Evolutionary conservation across 1,140 invertebrate genomes (phyloP), one percentile per base, ranked within the genome.

Genomic region (Drosophila busckii): DNA sequence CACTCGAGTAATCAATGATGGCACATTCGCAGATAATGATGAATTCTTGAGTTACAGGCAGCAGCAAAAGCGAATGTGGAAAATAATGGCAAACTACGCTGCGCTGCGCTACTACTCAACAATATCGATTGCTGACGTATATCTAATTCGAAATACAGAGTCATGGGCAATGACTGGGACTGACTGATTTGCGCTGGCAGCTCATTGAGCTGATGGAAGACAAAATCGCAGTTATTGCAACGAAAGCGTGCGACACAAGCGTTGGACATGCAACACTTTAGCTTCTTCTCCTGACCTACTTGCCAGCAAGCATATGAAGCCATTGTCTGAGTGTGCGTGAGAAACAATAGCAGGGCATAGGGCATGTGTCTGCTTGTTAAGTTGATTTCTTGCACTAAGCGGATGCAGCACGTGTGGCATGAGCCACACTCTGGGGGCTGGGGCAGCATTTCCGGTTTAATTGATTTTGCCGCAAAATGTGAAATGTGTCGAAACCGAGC

Each of bases 381-480:
- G 71, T 78, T 78, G 71, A 70, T 55, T 78, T 78, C 65, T 78
- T 75, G 67, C 71, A 58, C 61, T 70, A 70, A 66, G 49, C 76
- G 75, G 75, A 73, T 73, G 65, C 53, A 55, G 53, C 65, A 65
- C 65, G 53, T 69, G 70, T 65, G 54, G 49, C 31, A 31, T 16
- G 31, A 23, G 29, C 25, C 29, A 28, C 66, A 45, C 41, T 10
- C 34, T 49, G 15, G 29, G 40, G 42, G 26, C 35, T 28, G 20
- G 10, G 22, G 28, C 37, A 55, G 73, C 75, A 73, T 82, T 80
- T 80, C 75, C 75, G 75, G 64, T 69, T 80, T 80, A 80, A 80
- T 80, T 80, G 75, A 80, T 80, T 82, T 75, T 82, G 56, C 75
- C 75, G 61, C 75, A 82, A 82, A 75, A 66, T 82, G 75, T 70